Evolutionary conservation across 2,797 vertebrate species (phyloP).

Genomic region (Podarcis siculus): DNA sequence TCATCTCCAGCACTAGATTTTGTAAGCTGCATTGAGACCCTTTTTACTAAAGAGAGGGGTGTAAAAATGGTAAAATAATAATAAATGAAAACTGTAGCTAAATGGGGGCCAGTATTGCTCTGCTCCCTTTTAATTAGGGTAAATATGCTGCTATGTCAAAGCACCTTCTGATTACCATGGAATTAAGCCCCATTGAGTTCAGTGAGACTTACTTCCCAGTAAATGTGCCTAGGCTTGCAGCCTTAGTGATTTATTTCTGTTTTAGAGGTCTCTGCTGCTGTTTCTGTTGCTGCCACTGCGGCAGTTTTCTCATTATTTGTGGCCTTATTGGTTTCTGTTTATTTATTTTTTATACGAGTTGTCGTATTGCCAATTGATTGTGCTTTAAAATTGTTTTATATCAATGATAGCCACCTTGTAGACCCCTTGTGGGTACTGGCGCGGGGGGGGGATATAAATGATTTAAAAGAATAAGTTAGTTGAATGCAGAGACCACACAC

Average conservation of each 20-base stretch:
- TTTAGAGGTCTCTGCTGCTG: too few relatives aligned
- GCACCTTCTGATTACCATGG: not conserved
- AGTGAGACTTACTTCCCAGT: not conserved
- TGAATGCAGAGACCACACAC: not conserved
- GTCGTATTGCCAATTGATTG: not conserved
- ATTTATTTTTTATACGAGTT: slow-evolving; percentile 1
- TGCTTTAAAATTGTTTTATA: slow-evolving; percentile 10
- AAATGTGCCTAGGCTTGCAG: not conserved
- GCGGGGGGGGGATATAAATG: not conserved
- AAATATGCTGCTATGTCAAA: not conserved
- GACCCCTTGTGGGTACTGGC: not conserved
- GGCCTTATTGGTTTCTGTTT: not conserved
- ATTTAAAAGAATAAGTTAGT: not conserved
- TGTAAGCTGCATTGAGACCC: too few relatives aligned
- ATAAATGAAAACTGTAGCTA: too few relatives aligned
- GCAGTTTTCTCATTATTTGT: slow-evolving; percentile 11
- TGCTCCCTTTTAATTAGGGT: not conserved
- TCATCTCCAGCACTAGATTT: too few relatives aligned
- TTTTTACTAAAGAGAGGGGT: too few relatives aligned
- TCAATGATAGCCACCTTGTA: not conserved
- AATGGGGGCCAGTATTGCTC: too few relatives aligned
- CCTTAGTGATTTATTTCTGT: not conserved
- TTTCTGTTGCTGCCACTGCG: not conserved
- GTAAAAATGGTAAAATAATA: too few relatives aligned
- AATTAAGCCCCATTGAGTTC: not conserved